A percentile compares a stretch with the other conserved stretches of the same genome.
These are phyloP conservation scores for Ciconia stormi DNA, from an alignment of 2,113 vertebrate genomes.

Conservation along the genomic window DNA sequence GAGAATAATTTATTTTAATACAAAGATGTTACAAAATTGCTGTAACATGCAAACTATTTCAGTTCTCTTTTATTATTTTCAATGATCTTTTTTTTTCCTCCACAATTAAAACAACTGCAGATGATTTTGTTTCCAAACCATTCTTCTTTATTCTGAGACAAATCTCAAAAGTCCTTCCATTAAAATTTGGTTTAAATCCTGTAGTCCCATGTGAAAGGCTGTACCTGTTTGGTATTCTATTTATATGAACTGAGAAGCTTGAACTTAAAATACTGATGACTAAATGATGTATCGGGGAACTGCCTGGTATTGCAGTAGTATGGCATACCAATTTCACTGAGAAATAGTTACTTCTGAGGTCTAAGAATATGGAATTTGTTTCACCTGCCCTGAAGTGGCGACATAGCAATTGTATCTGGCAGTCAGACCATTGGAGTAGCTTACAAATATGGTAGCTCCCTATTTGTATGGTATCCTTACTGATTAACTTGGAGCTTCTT, in stretches of 20 bases:
- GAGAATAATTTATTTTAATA: neutral
- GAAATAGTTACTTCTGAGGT: neutral
- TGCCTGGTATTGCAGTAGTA: neutral
- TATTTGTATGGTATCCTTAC: neutral
- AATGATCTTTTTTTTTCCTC: neutral
- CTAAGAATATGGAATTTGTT: neutral
- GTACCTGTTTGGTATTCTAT: neutral
- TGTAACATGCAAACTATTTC: neutral
- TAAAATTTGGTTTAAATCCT: neutral
- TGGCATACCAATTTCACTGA: neutral
- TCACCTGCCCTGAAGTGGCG: neutral
- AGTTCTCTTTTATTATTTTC: neutral
- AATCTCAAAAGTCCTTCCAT: neutral
- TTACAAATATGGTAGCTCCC: neutral
- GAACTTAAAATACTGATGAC: neutral
- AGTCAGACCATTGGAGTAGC: neutral
- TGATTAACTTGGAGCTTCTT: neutral
- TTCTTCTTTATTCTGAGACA: neutral
- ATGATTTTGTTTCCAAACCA: neutral
- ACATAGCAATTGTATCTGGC: neutral
- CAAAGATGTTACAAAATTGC: neutral
- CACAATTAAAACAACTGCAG: neutral
- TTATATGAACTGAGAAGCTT: neutral
- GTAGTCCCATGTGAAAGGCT: neutral
- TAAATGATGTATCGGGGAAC: neutral